Base-by-base conservation (phyloP, 2,113 vertebrate genomes). In the Benitochromis conjunctus region DNA sequence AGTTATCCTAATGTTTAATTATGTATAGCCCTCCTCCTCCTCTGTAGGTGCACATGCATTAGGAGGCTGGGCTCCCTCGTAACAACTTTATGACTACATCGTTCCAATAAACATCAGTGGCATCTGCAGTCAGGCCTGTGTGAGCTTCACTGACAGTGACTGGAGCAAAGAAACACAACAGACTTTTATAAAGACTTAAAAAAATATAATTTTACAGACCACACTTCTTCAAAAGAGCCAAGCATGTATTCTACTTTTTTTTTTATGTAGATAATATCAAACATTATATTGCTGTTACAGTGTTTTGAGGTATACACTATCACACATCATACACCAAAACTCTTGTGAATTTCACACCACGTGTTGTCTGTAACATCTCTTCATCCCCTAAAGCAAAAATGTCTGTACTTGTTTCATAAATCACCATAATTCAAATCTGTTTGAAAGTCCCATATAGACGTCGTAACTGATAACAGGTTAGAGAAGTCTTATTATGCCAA, bases 401-500 rank as follows among this genome's bases (percentile, higher is more conserved):
- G 8, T 53, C 46, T 29, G 13, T 71, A 71, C 41, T 41, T 46
- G 41, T 46, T 38, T 54, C 38, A 83, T 56, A 3, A 83, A 71
- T 82, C 79, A 78, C 6, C 21, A 21, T 56, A 29, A 84, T 82
- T 87, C 57, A 88, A 38, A 36, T 78, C 83, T 85, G 31, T 7
- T 82, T 48, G 11, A 74, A 84, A 76, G 9, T 31, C 62, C 31
- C 7, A 64, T 58, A 66, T 19, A 79, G 58, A 82, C n/a, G 16
- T 36, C 38, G 3, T 21, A 58, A 85, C 53, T 62, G 66, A 86
- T 71, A 84, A 78, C 86, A 84, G 83, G 83, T 85, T 84, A 19
- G 46, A 16, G n/a, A 16, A n/a, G 54, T 84, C 34, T 24, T 79
- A 55, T 74, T 90, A 58, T 89, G 62, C 84, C 80, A 90, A 87